Evolutionary conservation across 2,113 vertebrate genomes (phyloP).

Genomic region (Hyaena hyaena): DNA sequence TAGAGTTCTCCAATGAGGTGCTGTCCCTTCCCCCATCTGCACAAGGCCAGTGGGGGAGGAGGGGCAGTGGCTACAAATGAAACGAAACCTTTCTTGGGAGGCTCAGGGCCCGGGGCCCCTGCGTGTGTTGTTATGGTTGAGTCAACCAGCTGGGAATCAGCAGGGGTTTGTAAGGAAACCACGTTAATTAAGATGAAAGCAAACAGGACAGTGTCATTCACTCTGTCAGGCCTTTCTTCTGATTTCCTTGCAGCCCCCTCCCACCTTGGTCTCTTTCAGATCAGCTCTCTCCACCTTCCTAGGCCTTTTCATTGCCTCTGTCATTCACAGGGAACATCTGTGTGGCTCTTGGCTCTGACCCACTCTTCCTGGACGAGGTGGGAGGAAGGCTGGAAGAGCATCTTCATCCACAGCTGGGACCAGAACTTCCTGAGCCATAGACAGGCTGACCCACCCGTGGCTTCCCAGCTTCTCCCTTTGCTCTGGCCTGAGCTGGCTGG

Average conservation of each 20-base stretch:
- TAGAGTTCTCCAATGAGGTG: background rate
- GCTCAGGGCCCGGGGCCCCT: conserved; percentile 33
- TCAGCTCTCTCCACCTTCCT: background rate
- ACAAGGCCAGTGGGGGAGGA: background rate
- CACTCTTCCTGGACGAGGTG: conserved; percentile 60
- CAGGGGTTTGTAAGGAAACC: conserved; percentile 71
- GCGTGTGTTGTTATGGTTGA: conserved; percentile 70
- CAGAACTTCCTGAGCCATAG: conserved; percentile 32
- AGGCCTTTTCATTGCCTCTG: background rate
- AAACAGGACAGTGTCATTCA: conserved; percentile 56
- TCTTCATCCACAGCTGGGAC: conserved; percentile 55
- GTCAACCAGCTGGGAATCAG: conserved; percentile 70
- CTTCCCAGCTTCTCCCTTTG: background rate
- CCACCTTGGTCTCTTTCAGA: background rate
- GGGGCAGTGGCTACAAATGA: background rate
- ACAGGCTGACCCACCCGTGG: background rate
- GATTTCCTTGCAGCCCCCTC: background rate
- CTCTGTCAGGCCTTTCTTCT: background rate
- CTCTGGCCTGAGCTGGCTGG: background rate
- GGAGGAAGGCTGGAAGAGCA: conserved; percentile 52
- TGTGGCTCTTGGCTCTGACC: conserved; percentile 57
- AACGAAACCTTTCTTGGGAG: conserved; percentile 66
- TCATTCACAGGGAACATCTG: conserved; percentile 50
- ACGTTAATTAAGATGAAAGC: conserved; percentile 72
- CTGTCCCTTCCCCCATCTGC: conserved; percentile 26